A percentile compares a stretch with the other conserved stretches of the same genome.
Conservation (phyloP, 1,140 invertebrate species). For the Conus ventricosus region DNA sequence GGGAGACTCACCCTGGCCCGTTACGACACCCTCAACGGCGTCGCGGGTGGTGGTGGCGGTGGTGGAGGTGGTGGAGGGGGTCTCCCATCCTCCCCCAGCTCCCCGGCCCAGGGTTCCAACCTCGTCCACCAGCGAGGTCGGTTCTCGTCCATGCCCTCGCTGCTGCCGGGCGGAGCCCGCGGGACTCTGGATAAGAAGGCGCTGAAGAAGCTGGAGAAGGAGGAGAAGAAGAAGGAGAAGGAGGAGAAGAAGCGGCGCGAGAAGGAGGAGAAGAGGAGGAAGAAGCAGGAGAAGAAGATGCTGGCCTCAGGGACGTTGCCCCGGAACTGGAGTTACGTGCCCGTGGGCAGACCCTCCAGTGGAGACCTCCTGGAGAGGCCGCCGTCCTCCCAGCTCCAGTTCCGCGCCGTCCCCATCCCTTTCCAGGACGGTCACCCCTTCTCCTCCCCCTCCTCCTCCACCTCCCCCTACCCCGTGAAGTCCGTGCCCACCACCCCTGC, state of each 20-base stretch:
- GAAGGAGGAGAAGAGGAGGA: slow-evolving; percentile 44
- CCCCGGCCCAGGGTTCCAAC: neutral
- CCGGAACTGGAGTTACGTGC: slow-evolving; percentile 52
- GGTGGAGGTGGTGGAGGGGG: neutral
- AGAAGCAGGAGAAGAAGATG: slow-evolving; percentile 42
- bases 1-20: neutral
- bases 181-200: slow-evolving; percentile 53
- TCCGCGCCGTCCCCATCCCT: slow-evolving; percentile 57
- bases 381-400: slow-evolving; percentile 49
- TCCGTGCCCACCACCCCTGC: neutral
- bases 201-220: slow-evolving; percentile 51
- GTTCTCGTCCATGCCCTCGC: slow-evolving; percentile 63
- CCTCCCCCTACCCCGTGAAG: neutral
- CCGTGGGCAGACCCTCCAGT: no score
- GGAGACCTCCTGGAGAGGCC: slow-evolving; percentile 51
- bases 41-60: neutral
- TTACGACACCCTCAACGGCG: neutral
- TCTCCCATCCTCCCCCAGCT: neutral
- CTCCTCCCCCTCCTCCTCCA: neutral
- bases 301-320: slow-evolving; percentile 35
- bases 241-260: slow-evolving; percentile 50
- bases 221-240: slow-evolving; percentile 60
- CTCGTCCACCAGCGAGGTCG: slow-evolving; percentile 50
- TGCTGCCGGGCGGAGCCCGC: slow-evolving; percentile 33
- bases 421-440: neutral